Evolutionary conservation across 2,888 invertebrate species (phyloP).

Genomic region (Electrophaes corylata): DNA sequence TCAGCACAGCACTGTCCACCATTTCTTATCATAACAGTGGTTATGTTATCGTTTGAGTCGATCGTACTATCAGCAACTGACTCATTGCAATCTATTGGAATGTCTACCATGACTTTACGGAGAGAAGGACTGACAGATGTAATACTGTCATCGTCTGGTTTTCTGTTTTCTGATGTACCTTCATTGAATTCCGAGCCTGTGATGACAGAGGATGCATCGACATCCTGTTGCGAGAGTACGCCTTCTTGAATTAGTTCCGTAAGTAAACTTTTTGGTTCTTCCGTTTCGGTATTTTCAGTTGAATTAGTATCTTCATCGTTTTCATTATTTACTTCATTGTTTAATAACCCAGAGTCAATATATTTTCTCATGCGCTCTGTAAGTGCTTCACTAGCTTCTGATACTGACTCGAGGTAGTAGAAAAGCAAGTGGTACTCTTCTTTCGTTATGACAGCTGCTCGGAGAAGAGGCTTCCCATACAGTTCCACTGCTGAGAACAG

Average conservation of each 20-base stretch:
- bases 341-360: constrained; percentile 77
- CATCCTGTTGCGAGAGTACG: constrained; percentile 72
- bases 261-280: constrained; percentile 69
- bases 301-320: constrained; percentile 50
- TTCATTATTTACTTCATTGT: constrained; percentile 55
- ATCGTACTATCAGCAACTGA: constrained; percentile 65
- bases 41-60: constrained; percentile 69
- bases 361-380: constrained; percentile 80
- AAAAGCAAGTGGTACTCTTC: constrained; percentile 83
- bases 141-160: constrained; percentile 67
- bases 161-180: constrained; percentile 54
- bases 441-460: constrained; percentile 78
- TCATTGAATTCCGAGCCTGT: constrained; percentile 68
- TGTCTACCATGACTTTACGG: constrained; percentile 72
- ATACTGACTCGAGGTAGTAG: constrained; percentile 79
- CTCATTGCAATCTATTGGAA: constrained; percentile 70
- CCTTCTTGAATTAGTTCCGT: constrained; percentile 78
- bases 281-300: constrained; percentile 51
- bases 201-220: constrained; percentile 71
- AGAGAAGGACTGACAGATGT: constrained; percentile 63
- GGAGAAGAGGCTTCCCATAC: constrained; percentile 85
- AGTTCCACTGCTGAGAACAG: constrained; percentile 86
- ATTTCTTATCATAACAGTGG: constrained; percentile 70
- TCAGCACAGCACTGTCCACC: constrained; percentile 75
- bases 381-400: constrained; percentile 76